Evolutionary conservation across 2,888 invertebrate genomes (phyloP).

Genomic region (Agriopis marginaria): DNA sequence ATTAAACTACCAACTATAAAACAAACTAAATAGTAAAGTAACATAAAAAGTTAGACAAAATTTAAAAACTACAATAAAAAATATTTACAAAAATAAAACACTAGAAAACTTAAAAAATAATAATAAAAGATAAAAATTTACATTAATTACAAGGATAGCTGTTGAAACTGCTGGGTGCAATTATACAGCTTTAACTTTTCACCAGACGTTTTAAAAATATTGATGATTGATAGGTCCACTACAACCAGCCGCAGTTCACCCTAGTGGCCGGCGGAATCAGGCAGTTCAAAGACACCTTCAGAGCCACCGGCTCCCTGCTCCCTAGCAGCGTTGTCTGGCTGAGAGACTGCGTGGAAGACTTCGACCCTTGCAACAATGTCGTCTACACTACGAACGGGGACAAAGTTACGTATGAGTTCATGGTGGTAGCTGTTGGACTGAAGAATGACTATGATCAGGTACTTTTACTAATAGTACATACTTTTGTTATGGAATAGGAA

Average conservation of each 20-base stretch:
- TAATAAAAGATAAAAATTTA: too few relatives aligned
- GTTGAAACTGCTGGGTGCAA: too few relatives aligned
- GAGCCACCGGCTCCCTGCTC: slow-evolving; percentile 88
- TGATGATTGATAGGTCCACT: slow-evolving; percentile 89
- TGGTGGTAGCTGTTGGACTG: slow-evolving; percentile 94
- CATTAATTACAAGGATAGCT: too few relatives aligned
- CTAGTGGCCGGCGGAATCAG: slow-evolving; percentile 96
- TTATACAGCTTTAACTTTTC: too few relatives aligned
- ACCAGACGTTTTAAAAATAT: too few relatives aligned
- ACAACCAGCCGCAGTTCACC: slow-evolving; percentile 97
- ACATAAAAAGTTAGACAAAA: too few relatives aligned
- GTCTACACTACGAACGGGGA: slow-evolving; percentile 90
- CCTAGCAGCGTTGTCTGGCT: slow-evolving; percentile 93
- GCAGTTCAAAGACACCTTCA: slow-evolving; percentile 87
- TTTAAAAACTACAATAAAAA: too few relatives aligned
- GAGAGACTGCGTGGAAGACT: slow-evolving; percentile 89
- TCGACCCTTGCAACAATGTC: slow-evolving; percentile 91
- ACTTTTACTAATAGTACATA: neutral
- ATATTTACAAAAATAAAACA: too few relatives aligned
- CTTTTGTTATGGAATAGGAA: too few relatives aligned
- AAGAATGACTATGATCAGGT: slow-evolving; percentile 93
- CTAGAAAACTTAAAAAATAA: too few relatives aligned
- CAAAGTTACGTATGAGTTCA: slow-evolving; percentile 91
- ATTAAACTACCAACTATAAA: too few relatives aligned
- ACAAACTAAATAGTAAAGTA: too few relatives aligned